Conservation (phyloP, 1,140 invertebrate genomes). For the Mycetomoellerius zeteki region DNA sequence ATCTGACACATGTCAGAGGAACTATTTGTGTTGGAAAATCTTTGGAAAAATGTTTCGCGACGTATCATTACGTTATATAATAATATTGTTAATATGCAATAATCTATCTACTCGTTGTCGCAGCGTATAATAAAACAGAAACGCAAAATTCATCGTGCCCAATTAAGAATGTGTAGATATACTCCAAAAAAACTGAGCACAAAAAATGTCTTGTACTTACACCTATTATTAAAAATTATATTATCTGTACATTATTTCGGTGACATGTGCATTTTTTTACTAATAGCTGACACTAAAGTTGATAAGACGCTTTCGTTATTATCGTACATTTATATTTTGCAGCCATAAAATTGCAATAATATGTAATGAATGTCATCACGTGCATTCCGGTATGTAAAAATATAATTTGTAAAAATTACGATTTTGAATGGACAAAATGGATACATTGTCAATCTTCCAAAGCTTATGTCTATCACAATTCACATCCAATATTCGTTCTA, state of each 20-base stretch:
- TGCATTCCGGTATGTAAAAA: conserved; percentile 58
- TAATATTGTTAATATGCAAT: conserved; percentile 47
- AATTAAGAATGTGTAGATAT: conserved; percentile 1
- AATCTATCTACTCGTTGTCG: conserved; percentile 43
- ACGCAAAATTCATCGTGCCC: neutral
- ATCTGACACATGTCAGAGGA: conserved; percentile 14
- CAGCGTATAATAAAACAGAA: conserved; percentile 29
- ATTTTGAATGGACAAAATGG: conserved; percentile 45
- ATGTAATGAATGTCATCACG: conserved; percentile 36
- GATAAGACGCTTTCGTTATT: neutral
- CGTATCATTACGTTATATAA: conserved; percentile 37
- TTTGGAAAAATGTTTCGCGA: conserved; percentile 32
- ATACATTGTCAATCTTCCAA: conserved; percentile 63
- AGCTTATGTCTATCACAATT: conserved; percentile 58
- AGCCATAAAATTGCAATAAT: neutral
- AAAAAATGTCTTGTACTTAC: conserved; percentile 8
- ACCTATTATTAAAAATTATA: neutral
- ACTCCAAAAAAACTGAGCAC: neutral
- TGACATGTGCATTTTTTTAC: neutral
- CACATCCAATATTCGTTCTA: conserved; percentile 21
- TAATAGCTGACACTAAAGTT: conserved; percentile 1
- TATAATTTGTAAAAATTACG: conserved; percentile 62
- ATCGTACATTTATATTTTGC: neutral
- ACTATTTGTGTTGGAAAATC: conserved; percentile 14
- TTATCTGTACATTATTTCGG: neutral